Evolutionary conservation across 2,797 vertebrate species (phyloP).

Genomic region (Psittacula derbiana): DNA sequence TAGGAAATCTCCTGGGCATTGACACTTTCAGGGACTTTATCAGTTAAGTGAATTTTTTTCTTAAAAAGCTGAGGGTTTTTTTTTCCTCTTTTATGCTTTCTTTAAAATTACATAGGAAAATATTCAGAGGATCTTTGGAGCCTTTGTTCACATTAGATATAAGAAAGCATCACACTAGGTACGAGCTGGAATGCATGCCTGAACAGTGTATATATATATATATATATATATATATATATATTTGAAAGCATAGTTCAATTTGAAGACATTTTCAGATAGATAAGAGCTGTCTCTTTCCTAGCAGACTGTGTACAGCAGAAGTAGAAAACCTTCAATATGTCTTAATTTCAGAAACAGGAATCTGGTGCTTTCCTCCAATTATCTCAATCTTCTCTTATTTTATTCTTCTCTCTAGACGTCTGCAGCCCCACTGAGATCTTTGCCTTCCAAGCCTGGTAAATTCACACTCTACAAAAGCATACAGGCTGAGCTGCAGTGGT

Average conservation of each 20-base stretch:
- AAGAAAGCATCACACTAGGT: not conserved
- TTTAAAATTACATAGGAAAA: not conserved
- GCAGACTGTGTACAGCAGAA: not conserved
- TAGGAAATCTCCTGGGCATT: not conserved
- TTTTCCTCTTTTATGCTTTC: not conserved
- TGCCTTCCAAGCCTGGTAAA: not conserved
- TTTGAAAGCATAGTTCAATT: not conserved
- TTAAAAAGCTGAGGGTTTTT: not conserved
- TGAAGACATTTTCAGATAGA: not conserved
- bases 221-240: not conserved
- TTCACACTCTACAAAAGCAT: not conserved
- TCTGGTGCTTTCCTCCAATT: not conserved
- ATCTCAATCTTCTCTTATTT: not conserved
- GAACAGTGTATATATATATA: not conserved
- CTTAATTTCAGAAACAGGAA: not conserved
- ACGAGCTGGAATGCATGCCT: not conserved
- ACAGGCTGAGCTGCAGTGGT: not conserved
- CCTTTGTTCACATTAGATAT: not conserved
- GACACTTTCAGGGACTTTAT: not conserved
- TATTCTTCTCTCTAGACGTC: not conserved
- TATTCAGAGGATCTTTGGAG: not conserved
- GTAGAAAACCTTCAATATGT: not conserved
- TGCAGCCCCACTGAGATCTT: not conserved
- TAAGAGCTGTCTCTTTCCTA: not conserved
- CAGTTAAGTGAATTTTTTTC: not conserved